Percentiles rank a stretch among this genome's conserved stretches.
Conservation (phyloP, 2,113 vertebrate species). For the Dendropsophus ebraccatus region DNA sequence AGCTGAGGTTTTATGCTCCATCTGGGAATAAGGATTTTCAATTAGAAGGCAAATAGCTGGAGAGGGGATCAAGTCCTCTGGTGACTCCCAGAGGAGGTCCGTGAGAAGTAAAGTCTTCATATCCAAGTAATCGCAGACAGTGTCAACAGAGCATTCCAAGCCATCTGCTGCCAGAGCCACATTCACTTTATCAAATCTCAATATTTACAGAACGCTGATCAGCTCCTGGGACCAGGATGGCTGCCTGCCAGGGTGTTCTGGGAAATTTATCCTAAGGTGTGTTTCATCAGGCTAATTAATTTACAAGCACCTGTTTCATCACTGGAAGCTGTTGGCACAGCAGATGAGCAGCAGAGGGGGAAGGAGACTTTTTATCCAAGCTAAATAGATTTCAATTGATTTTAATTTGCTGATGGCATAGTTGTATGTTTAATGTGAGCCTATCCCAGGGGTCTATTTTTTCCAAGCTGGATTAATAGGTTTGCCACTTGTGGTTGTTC, state of each 20-base stretch:
- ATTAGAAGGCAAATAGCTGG: conserved; percentile 89
- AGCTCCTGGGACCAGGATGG: conserved; percentile 82
- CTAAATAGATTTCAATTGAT: conserved; percentile 82
- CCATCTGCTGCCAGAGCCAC: conserved; percentile 89
- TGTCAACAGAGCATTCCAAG: conserved; percentile 81
- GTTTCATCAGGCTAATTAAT: conserved; percentile 91
- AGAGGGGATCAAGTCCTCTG: conserved; percentile 76
- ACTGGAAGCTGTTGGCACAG: conserved; percentile 75
- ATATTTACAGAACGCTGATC: conserved; percentile 93
- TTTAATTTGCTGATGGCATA: conserved; percentile 75
- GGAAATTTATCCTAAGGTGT: conserved; percentile 84
- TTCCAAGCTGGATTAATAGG: conserved; percentile 30
- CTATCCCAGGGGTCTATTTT: conserved; percentile 59
- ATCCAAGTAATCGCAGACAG: conserved; percentile 76
- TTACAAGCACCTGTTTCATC: conserved; percentile 90
- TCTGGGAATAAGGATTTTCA: conserved; percentile 91
- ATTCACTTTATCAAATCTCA: conserved; percentile 92
- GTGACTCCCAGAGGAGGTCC: conserved; percentile 76
- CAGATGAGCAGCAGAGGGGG: conserved; percentile 75
- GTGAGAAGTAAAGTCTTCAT: conserved; percentile 78
- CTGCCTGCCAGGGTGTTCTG: conserved; percentile 81
- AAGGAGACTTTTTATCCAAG: conserved; percentile 72
- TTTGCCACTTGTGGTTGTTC: conserved; percentile 53
- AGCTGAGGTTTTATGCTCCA: conserved; percentile 76
- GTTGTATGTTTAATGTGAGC: conserved; percentile 68